Evolutionary conservation across 2,797 vertebrate species (phyloP).

Genomic region (Myotis myotis): DNA sequence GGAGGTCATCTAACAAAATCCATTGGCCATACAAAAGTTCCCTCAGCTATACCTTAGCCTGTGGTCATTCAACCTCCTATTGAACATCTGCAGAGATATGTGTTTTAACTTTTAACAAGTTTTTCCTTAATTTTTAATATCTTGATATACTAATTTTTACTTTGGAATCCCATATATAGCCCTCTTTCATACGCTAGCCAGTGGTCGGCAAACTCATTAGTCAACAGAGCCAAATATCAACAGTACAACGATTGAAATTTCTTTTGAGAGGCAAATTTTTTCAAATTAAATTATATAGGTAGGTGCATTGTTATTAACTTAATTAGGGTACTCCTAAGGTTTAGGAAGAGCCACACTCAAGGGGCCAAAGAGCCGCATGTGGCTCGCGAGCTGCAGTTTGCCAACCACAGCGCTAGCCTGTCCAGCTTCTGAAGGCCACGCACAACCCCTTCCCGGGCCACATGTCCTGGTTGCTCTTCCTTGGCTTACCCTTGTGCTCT

Average conservation of each 20-base stretch:
- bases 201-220: no score
- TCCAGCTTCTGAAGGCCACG: not conserved
- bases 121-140: slow-evolving; percentile 1
- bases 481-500: not conserved
- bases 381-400: no score
- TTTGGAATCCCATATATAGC: not conserved
- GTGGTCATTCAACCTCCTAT: not conserved
- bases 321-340: no score
- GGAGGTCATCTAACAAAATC: not conserved
- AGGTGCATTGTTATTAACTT: no score
- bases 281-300: no score
- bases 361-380: no score
- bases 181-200: not conserved
- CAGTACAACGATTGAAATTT: no score
- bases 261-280: no score
- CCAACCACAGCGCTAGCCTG: not conserved
- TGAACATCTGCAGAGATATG: not conserved
- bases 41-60: not conserved
- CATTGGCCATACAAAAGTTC: not conserved
- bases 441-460: not conserved
- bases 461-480: not conserved
- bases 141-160: not conserved
- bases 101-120: not conserved
- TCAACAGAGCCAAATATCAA: no score
- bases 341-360: no score